Conservation (phyloP, 2,888 invertebrate species). For the Allolobophora icterica region DNA sequence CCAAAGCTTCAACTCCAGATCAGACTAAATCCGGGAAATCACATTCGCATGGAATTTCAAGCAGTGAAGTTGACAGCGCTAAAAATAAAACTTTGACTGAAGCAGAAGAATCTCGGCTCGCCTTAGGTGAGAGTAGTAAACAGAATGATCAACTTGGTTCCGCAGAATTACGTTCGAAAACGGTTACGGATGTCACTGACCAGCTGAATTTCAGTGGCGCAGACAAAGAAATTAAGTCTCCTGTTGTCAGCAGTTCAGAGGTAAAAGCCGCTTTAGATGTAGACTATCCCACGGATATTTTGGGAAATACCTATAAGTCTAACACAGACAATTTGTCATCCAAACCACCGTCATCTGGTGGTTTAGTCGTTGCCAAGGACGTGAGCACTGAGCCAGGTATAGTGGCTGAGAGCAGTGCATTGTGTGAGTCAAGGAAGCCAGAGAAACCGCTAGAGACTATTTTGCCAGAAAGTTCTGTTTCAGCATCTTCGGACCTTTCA, state of each 20-base stretch:
- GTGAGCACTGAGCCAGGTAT: neutral
- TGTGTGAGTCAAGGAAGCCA: neutral
- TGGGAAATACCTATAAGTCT: neutral
- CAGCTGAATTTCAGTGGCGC: neutral
- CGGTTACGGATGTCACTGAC: neutral
- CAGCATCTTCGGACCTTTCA: neutral
- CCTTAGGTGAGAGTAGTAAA: neutral
- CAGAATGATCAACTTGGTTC: neutral
- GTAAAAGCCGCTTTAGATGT: neutral
- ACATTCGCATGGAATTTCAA: neutral
- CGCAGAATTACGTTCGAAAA: neutral
- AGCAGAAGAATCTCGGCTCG: neutral
- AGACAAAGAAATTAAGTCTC: neutral
- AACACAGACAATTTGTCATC: neutral
- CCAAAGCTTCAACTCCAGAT: neutral
- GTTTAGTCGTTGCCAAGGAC: neutral
- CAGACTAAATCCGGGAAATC: neutral
- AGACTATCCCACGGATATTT: neutral
- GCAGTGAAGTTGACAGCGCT: neutral
- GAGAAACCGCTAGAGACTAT: neutral
- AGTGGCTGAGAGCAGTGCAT: neutral
- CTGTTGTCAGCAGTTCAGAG: neutral
- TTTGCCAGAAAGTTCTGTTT: constrained; percentile 6
- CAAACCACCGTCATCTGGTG: neutral
- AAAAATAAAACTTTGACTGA: neutral